Percentiles rank a stretch among this genome's conserved stretches.
Evolutionary conservation across 2,888 invertebrate species (phyloP).

Genomic region (Diarsia dahlii): DNA sequence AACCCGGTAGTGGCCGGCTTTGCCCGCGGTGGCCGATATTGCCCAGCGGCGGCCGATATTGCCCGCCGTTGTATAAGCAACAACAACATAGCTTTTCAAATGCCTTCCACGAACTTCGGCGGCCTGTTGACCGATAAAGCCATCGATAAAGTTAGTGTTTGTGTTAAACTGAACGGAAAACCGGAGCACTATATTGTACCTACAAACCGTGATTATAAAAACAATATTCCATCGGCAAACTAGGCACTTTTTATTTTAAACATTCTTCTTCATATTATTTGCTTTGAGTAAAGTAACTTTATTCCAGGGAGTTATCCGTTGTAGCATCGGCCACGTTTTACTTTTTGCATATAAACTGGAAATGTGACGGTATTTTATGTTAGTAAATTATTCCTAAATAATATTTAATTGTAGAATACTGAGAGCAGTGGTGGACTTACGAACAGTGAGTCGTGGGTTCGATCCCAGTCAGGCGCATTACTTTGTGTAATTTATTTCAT

Average conservation of each 20-base stretch:
- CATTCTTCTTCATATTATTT: neutral
- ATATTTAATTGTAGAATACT: too few species aligned
- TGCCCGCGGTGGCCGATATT: neutral
- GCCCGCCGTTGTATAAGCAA: neutral
- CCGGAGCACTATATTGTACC: conserved; percentile 14
- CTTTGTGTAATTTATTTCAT: too few species aligned
- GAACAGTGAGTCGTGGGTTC: too few species aligned
- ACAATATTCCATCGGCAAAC: neutral
- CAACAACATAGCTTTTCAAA: conserved; percentile 16
- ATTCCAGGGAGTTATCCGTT: too few species aligned
- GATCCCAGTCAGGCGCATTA: too few species aligned
- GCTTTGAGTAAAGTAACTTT: neutral
- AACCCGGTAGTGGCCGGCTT: neutral
- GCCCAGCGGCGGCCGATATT: too few species aligned
- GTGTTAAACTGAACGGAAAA: neutral
- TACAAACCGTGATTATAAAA: neutral
- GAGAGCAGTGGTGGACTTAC: too few species aligned
- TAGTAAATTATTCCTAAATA: too few species aligned
- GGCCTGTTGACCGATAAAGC: neutral
- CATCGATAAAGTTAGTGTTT: neutral
- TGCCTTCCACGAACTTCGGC: conserved; percentile 2
- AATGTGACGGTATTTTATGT: too few species aligned
- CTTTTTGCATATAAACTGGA: too few species aligned
- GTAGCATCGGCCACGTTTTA: too few species aligned
- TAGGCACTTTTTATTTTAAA: neutral